Evolutionary conservation across 2,888 invertebrate genomes (phyloP).

Genomic region (Piscicola geometra): DNA sequence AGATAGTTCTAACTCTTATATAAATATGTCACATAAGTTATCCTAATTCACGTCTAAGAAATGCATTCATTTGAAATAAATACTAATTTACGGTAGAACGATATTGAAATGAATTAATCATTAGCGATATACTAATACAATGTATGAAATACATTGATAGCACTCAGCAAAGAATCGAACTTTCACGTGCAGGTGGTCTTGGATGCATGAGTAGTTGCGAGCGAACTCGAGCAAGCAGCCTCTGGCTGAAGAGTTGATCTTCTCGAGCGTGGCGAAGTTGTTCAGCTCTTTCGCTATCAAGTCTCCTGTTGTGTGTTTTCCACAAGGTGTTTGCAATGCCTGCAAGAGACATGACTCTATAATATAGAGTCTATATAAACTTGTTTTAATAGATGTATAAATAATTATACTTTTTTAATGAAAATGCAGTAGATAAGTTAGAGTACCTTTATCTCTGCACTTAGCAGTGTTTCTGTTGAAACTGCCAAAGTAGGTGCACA

Average conservation of each 20-base stretch:
- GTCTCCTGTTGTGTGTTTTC: conserved; percentile 19
- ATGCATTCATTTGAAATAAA: too few species aligned
- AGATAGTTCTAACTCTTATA: too few species aligned
- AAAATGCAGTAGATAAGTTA: not conserved
- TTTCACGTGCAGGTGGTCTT: conserved; percentile 28
- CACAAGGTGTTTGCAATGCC: not conserved
- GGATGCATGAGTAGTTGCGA: conserved; percentile 24
- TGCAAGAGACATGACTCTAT: not conserved
- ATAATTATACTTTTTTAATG: not conserved
- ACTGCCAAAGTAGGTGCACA: conserved; percentile 31
- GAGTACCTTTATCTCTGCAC: conserved; percentile 31
- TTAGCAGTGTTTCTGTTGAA: conserved; percentile 21
- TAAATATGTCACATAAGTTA: too few species aligned
- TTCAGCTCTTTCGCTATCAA: conserved; percentile 26
- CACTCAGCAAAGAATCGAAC: too few species aligned
- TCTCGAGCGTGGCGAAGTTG: conserved; percentile 14
- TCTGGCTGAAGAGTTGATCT: not conserved
- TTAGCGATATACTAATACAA: too few species aligned
- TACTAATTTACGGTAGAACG: too few species aligned
- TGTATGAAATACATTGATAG: too few species aligned
- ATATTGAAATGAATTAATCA: too few species aligned
- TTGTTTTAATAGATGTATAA: not conserved
- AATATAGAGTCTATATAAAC: not conserved
- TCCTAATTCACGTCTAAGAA: too few species aligned
- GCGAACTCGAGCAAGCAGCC: conserved; percentile 12